A percentile compares a stretch with the other conserved stretches of the same genome.
Evolutionary conservation across 1,140 invertebrate species (phyloP).

Genomic region (Leptinotarsa defecta): DNA sequence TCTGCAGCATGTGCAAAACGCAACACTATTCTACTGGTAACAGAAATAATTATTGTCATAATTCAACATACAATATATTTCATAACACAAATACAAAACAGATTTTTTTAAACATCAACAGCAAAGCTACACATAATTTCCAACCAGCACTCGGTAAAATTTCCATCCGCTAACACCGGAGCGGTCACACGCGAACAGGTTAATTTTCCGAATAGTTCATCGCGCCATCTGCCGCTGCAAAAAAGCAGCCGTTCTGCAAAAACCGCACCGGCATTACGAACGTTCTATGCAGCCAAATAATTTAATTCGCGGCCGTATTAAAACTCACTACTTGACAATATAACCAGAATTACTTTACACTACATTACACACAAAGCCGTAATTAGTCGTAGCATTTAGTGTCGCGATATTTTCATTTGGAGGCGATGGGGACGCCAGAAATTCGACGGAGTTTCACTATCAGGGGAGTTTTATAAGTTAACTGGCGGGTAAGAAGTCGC

Average conservation of each 20-base stretch:
- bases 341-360: constrained; percentile 32
- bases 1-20: too few species aligned
- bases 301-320: constrained; percentile 32
- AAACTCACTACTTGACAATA: constrained; percentile 35
- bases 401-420: constrained; percentile 27
- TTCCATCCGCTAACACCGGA: not conserved
- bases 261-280: not conserved
- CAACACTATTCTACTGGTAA: too few species aligned
- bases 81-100: too few species aligned
- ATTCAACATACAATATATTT: too few species aligned
- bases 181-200: not conserved
- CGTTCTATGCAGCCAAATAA: constrained; percentile 34
- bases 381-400: constrained; percentile 32
- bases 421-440: constrained; percentile 16
- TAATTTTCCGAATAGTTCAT: constrained; percentile 1
- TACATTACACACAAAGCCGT: constrained; percentile 32
- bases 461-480: not conserved
- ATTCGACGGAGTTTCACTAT: constrained; percentile 24
- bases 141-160: too few species aligned
- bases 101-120: too few species aligned
- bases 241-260: not conserved
- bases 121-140: too few species aligned
- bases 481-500: not conserved
- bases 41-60: too few species aligned
- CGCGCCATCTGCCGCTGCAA: not conserved